Base-by-base conservation (phyloP, 1,140 invertebrate species). In the Drosophila kikkawai region DNA sequence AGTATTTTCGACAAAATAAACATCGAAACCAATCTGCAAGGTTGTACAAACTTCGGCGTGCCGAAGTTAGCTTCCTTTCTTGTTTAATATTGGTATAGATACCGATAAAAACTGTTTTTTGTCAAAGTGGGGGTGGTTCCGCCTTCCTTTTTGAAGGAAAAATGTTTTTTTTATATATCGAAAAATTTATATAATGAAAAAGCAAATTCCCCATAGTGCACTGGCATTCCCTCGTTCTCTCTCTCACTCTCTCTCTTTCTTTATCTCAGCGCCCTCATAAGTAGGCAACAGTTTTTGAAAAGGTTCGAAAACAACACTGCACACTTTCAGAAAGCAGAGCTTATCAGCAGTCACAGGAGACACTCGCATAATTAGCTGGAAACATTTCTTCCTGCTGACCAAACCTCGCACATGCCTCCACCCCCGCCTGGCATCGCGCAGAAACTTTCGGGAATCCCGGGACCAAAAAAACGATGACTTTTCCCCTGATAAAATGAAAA, bases 301-400 rank as follows among this genome's bases (percentile, higher is more conserved):
- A 44, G 19, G 32, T 36, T 29, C n/a, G 47, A 17, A 41, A 0
- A 29, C 32, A 51, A 57, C 41, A 61, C 36, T 13, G 47, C 39
- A 37, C 42, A 15, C 19, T 29, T n/a, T 11, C 53, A 39, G 45
- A 19, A 19, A 50, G 44, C 67, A 76, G 60, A 34, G 60, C 75
- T 81, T 81, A 75, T 82, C 79, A 79, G 82, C 42, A 53, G 44
- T 42, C 69, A 50, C 69, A 57, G 61, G 36, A 79, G 75, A 51
- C 56, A 58, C 57, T 55, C 66, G 58, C 67, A 85, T 86, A 86
- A 87, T 87, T 86, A 87, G 83, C 79, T 79, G 71, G 39, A 58
- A 74, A 60, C 70, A 29, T 51, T 68, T 44, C 51, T 15, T 17
- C 55, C 45, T 4, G 50, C 29, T 34, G 29, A 11, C 50, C 29